phyloP scores from a whole-genome alignment of 2,113 vertebrate species.

The Patagioenas fasciata region DNA sequence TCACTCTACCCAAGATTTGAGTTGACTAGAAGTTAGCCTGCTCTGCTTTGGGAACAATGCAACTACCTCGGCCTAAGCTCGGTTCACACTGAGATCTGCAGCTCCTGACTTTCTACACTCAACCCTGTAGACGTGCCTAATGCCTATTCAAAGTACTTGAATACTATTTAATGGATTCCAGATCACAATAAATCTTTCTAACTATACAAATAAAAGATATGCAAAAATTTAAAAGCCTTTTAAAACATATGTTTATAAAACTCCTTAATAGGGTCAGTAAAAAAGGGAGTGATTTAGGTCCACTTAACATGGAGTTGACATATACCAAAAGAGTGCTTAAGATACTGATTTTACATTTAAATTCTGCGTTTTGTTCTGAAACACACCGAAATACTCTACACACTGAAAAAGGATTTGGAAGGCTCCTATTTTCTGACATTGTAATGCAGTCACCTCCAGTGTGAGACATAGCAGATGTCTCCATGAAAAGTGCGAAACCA shows the following conservation, averaged over 20 bases:
- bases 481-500: neutral
- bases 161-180: neutral
- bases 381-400: neutral
- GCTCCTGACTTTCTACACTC: neutral
- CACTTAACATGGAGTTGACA: neutral
- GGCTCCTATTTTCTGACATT: neutral
- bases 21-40: neutral
- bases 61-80: neutral
- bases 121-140: neutral
- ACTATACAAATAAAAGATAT: neutral
- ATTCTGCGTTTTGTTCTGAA: neutral
- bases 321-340: neutral
- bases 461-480: neutral
- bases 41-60: neutral
- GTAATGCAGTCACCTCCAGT: neutral
- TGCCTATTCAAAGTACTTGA: neutral
- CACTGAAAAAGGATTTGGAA: neutral
- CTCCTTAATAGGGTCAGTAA: neutral
- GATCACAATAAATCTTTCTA: slow-evolving; percentile 11
- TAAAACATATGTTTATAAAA: neutral
- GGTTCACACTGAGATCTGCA: neutral
- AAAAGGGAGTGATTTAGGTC: neutral
- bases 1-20: neutral
- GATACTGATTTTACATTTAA: neutral
- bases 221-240: neutral